phyloP scores from a whole-genome alignment of 2,888 invertebrate species.

The Tenthredo scrophulariae region DNA sequence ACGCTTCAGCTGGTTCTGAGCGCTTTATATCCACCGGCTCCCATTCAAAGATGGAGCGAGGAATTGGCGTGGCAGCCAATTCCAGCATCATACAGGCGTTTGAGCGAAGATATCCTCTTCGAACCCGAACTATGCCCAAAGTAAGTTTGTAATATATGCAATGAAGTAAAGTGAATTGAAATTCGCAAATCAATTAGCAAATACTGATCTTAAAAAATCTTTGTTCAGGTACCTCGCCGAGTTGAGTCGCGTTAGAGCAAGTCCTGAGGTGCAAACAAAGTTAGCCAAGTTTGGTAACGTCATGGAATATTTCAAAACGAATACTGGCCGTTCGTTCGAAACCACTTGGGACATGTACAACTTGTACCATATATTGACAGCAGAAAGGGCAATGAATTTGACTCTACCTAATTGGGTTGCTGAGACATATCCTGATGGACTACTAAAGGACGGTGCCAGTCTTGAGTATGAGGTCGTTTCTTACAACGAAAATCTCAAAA shows the following conservation, averaged over 20 bases:
- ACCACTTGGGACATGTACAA: constrained; percentile 59
- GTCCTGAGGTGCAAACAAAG: constrained; percentile 56
- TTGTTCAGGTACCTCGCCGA: constrained; percentile 64
- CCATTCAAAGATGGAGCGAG: constrained; percentile 81
- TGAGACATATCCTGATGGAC: constrained; percentile 79
- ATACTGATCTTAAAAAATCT: background rate
- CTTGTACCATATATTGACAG: constrained; percentile 69
- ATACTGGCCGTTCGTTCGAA: constrained; percentile 59
- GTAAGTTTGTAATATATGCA: constrained; percentile 47
- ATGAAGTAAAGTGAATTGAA: background rate
- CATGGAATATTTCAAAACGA: constrained; percentile 61
- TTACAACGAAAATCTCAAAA: constrained; percentile 78
- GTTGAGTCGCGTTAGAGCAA: constrained; percentile 58
- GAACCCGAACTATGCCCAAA: constrained; percentile 64
- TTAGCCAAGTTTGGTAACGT: constrained; percentile 54
- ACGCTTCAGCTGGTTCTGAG: constrained; percentile 85
- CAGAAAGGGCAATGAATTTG: constrained; percentile 79
- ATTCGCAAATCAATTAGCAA: background rate
- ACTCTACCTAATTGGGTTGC: constrained; percentile 81
- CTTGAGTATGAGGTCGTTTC: constrained; percentile 81
- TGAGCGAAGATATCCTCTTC: constrained; percentile 62
- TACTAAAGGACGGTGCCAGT: constrained; percentile 79
- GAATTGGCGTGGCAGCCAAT: constrained; percentile 85
- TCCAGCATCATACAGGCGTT: constrained; percentile 74
- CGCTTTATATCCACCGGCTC: constrained; percentile 84